These are phyloP conservation scores for Ellobius talpinus DNA, from an alignment of 2,113 vertebrate genomes.

Conservation along the genomic window DNA sequence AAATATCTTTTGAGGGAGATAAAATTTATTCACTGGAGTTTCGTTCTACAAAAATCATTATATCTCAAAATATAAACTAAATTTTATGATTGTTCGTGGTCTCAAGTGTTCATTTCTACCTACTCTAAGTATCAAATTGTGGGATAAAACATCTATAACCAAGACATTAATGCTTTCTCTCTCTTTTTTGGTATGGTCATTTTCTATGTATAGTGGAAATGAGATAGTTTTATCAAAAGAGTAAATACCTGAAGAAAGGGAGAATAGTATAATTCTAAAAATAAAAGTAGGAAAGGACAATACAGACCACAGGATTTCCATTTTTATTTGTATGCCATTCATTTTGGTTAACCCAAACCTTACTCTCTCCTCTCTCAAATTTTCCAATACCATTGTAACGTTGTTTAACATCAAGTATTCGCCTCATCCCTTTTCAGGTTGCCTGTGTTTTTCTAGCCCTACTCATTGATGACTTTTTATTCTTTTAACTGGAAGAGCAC, in stretches of 20 bases:
- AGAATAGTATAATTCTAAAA: neutral
- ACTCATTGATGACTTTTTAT: neutral
- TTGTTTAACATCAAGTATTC: neutral
- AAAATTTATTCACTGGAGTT: neutral
- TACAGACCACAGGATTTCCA: neutral
- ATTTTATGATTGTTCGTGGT: neutral
- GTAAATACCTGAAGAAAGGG: neutral
- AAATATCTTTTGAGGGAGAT: neutral
- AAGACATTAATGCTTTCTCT: neutral
- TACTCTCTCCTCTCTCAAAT: neutral
- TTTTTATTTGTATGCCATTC: neutral
- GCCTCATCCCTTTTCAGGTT: neutral
- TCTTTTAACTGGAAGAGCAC: neutral
- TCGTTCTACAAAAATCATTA: neutral
- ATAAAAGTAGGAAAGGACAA: neutral
- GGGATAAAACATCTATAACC: neutral
- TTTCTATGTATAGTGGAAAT: neutral
- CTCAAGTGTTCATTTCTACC: neutral
- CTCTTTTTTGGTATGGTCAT: neutral
- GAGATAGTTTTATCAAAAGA: neutral
- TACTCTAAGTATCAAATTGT: neutral
- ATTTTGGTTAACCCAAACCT: neutral
- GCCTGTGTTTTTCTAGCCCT: neutral
- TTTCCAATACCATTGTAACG: neutral
- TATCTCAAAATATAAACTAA: constrained; percentile 11